Conservation (phyloP, 1,140 invertebrate genomes). For the Carposina sasakii region DNA sequence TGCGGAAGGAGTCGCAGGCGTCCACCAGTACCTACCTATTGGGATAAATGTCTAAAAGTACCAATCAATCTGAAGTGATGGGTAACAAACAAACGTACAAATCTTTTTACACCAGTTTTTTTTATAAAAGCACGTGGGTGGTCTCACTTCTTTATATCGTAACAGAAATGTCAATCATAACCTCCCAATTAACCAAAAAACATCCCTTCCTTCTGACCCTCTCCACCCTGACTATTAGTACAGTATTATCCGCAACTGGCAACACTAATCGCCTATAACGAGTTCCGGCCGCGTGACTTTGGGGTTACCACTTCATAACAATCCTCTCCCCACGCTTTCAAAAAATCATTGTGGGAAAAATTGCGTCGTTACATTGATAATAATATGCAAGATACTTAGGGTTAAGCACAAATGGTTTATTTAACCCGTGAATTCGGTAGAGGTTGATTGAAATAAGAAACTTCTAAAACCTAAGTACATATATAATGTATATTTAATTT, state of each 20-base stretch:
- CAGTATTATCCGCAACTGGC: conserved; percentile 62
- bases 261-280: conserved; percentile 69
- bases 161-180: background rate
- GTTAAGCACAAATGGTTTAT: no score
- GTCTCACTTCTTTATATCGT: background rate
- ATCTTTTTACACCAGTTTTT: no score
- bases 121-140: background rate
- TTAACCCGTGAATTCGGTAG: no score
- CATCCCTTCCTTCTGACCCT: conserved; percentile 39
- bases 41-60: conserved; percentile 2
- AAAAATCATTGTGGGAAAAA: conserved; percentile 39
- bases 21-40: conserved; percentile 33
- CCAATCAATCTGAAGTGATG: no score
- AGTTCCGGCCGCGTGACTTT: conserved; percentile 52
- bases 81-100: no score
- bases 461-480: no score
- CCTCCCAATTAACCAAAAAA: conserved; percentile 28
- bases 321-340: conserved; percentile 18
- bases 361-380: no score
- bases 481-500: no score
- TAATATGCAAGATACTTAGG: no score
- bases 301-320: conserved; percentile 42
- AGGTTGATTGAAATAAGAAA: no score
- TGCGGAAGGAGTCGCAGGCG: no score
- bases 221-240: conserved; percentile 53